Evolutionary conservation across 2,888 invertebrate species (phyloP).

Genomic region (Dilophus febrilis): DNA sequence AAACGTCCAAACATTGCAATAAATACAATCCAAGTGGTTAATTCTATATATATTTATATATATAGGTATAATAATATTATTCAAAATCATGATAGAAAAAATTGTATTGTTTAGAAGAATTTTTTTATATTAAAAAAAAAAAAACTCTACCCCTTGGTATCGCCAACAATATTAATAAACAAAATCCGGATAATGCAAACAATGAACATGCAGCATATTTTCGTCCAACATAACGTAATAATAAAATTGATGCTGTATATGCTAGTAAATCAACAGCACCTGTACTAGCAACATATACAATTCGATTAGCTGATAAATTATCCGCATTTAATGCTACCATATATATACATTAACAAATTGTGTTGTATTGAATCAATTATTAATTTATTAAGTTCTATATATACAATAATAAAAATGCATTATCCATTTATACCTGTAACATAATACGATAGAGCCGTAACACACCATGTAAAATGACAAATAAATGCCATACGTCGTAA

Average conservation of each 20-base stretch:
- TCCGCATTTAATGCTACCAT: slow-evolving; percentile 33
- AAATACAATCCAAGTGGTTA: slow-evolving; percentile 22
- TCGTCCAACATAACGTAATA: slow-evolving; percentile 32
- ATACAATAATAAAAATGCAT: background rate
- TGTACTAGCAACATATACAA: slow-evolving; percentile 32
- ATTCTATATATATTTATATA: slow-evolving; percentile 12
- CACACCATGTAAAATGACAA: slow-evolving; percentile 30
- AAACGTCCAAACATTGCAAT: slow-evolving; percentile 35
- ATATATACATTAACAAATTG: slow-evolving; percentile 3
- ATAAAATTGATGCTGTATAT: slow-evolving; percentile 33
- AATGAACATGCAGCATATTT: slow-evolving; percentile 30
- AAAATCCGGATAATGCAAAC: slow-evolving; percentile 31
- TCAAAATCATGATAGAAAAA: too few relatives aligned
- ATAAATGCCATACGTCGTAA: slow-evolving; percentile 26
- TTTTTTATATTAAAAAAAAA: background rate
- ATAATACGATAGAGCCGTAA: slow-evolving; percentile 27
- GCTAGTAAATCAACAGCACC: slow-evolving; percentile 37
- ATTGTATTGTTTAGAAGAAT: background rate
- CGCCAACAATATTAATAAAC: slow-evolving; percentile 30
- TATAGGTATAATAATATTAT: too few relatives aligned
- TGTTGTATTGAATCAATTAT: background rate
- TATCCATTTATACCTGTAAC: slow-evolving; percentile 18
- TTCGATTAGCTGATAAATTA: slow-evolving; percentile 34
- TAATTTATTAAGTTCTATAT: background rate
- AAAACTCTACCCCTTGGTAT: slow-evolving; percentile 24